Evolutionary conservation across 2,888 invertebrate species (phyloP).

Genomic region (Neoitamus cyanurus): DNA sequence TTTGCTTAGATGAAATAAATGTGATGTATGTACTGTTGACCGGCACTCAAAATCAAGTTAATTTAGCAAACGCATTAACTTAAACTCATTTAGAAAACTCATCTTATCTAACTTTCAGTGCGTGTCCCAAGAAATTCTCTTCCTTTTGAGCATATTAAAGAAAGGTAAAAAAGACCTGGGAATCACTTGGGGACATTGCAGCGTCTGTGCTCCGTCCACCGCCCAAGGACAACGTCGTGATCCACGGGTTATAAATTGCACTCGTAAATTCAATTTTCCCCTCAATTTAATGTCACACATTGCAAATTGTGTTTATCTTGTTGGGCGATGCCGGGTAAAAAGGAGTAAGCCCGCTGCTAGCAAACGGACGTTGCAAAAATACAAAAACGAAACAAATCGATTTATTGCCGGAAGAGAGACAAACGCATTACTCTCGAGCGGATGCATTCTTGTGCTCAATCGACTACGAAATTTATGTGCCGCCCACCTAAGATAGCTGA

Average conservation of each 20-base stretch:
- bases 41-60: too few relatives aligned
- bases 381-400: conserved; percentile 40
- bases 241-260: conserved; percentile 39
- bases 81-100: too few relatives aligned
- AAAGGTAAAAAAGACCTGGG: not conserved
- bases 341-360: not conserved
- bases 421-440: conserved; percentile 32
- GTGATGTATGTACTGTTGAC: too few relatives aligned
- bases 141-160: too few relatives aligned
- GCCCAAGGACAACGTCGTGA: conserved; percentile 11
- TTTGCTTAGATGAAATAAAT: too few relatives aligned
- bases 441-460: conserved; percentile 39
- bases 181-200: not conserved
- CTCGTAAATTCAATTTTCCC: conserved; percentile 56
- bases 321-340: conserved; percentile 14
- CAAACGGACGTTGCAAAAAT: not conserved
- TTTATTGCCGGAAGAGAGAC: conserved; percentile 28
- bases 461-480: conserved; percentile 42
- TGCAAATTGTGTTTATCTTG: conserved; percentile 57
- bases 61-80: too few relatives aligned
- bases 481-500: conserved; percentile 35
- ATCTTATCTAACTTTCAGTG: too few relatives aligned
- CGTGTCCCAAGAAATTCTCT: not conserved
- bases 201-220: not conserved
- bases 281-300: conserved; percentile 57